These are phyloP conservation scores for Etia nguti DNA, from an alignment of 2,113 vertebrate species.

Conservation along the genomic window DNA sequence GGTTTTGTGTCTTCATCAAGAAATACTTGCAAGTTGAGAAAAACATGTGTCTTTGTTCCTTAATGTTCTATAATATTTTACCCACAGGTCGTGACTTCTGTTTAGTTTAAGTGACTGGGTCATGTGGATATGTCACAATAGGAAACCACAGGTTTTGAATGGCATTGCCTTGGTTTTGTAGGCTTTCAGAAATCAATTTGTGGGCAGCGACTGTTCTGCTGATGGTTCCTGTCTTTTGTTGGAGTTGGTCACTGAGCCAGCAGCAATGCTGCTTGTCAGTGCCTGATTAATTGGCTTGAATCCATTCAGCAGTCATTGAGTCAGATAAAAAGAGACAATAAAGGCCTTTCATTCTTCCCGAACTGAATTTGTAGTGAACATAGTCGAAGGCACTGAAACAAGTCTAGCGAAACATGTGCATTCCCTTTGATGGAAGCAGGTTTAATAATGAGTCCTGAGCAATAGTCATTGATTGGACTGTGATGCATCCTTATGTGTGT, in stretches of 20 bases:
- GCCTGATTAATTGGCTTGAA: slow-evolving; percentile 62
- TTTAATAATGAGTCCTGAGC: slow-evolving; percentile 11
- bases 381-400: slow-evolving; percentile 35
- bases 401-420: slow-evolving; percentile 48
- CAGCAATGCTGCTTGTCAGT: slow-evolving; percentile 45
- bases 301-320: slow-evolving; percentile 50
- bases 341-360: slow-evolving; percentile 41
- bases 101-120: neutral
- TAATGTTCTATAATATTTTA: neutral
- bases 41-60: neutral
- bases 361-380: slow-evolving; percentile 19
- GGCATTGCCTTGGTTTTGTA: slow-evolving; percentile 6
- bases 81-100: neutral
- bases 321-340: slow-evolving; percentile 64
- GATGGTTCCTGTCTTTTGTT: slow-evolving; percentile 46
- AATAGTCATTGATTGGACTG: slow-evolving; percentile 45
- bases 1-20: neutral
- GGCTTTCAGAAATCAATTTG: slow-evolving; percentile 44
- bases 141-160: slow-evolving; percentile 31
- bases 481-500: slow-evolving; percentile 26
- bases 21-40: neutral
- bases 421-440: slow-evolving; percentile 40
- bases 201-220: slow-evolving; percentile 33
- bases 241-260: slow-evolving; percentile 54
- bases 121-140: neutral